These are phyloP conservation scores for Anthopleura xanthogrammica DNA, from an alignment of 92 coral and sea anemone genomes.

Conservation along the genomic window DNA sequence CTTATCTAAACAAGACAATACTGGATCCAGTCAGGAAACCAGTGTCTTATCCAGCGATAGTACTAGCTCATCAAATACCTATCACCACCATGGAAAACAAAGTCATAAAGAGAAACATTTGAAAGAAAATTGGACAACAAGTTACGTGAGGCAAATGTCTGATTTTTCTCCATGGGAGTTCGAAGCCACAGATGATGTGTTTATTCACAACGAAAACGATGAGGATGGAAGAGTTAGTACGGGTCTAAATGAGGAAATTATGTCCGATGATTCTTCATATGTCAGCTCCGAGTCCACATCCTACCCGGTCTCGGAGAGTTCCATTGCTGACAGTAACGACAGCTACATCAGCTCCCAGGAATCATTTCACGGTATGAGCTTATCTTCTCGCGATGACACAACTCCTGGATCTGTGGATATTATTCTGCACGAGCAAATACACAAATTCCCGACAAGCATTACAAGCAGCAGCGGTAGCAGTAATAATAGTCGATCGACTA, in stretches of 20 bases:
- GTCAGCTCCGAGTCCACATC: conserved; percentile 72
- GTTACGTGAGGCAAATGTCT: conserved; percentile 16
- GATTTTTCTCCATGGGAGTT: background rate
- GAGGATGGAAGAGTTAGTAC: background rate
- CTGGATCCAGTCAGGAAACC: background rate
- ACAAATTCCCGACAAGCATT: background rate
- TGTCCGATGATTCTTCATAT: conserved; percentile 82
- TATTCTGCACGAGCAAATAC: conserved; percentile 40
- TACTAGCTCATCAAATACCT: background rate
- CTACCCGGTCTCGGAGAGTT: conserved; percentile 54
- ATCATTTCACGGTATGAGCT: conserved; percentile 41
- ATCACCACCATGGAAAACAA: background rate
- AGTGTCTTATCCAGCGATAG: background rate
- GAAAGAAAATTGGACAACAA: conserved; percentile 13
- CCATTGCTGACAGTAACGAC: conserved; percentile 65
- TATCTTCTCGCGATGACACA: conserved; percentile 33
- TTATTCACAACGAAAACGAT: background rate
- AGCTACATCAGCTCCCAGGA: conserved; percentile 62
- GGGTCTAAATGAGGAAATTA: conserved; percentile 35
- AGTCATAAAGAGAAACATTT: background rate
- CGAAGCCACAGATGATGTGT: conserved; percentile 18
- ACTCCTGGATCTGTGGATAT: conserved; percentile 63
- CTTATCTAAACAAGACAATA: background rate
- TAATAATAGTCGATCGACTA: conserved; percentile 54
- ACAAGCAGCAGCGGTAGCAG: conserved; percentile 32